These are phyloP conservation scores for Pantelozetes paolii DNA, from an alignment of 2,888 invertebrate genomes.

Conservation along the genomic window DNA sequence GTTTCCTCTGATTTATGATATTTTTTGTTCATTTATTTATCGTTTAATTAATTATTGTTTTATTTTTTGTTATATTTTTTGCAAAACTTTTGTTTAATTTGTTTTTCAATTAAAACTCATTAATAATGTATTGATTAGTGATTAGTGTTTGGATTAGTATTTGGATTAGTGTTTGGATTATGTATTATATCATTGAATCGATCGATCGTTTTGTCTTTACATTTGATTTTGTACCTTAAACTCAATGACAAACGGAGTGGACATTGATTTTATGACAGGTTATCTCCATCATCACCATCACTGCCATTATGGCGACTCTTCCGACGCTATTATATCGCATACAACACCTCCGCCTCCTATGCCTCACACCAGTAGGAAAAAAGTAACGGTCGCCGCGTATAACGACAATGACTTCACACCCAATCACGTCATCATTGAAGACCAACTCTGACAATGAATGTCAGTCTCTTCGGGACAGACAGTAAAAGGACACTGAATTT, in stretches of 20 bases:
- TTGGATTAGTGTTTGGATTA: background rate
- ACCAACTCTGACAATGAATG: conserved; percentile 39
- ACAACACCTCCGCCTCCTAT: conserved; percentile 30
- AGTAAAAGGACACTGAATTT: background rate
- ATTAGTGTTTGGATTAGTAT: background rate
- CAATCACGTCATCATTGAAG: conserved; percentile 40
- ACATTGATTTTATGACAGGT: background rate
- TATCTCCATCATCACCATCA: conserved; percentile 46
- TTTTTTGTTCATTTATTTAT: background rate
- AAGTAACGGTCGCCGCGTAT: conserved; percentile 21
- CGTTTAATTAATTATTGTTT: background rate
- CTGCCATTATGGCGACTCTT: conserved; percentile 45
- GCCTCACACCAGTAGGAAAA: conserved; percentile 27
- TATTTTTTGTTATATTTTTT: background rate
- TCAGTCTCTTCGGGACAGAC: background rate
- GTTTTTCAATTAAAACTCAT: too few species aligned
- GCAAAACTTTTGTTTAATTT: background rate
- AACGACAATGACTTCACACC: conserved; percentile 35
- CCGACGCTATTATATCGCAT: conserved; percentile 30
- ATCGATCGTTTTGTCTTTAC: too few species aligned
- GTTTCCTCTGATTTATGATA: background rate
- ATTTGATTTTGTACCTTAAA: too few species aligned
- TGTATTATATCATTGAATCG: too few species aligned
- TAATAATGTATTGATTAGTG: too few species aligned
- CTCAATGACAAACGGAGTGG: too few species aligned